Conservation (phyloP, 2,797 vertebrate species). For the Furcifer pardalis region DNA sequence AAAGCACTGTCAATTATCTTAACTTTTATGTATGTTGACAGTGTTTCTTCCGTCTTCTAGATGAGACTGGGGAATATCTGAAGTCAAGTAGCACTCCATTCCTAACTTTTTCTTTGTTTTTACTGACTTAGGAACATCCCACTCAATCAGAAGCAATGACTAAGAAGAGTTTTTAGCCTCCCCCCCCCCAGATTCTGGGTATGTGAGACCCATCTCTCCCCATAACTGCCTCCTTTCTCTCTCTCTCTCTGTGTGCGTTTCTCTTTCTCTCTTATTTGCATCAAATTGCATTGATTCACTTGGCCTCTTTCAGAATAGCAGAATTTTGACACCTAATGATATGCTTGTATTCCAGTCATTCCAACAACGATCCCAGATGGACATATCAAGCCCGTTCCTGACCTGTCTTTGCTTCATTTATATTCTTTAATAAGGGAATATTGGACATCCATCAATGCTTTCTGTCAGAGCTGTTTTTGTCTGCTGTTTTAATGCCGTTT, state of each 20-base stretch:
- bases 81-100: background rate
- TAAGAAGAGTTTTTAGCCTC: background rate
- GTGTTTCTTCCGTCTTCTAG: constrained; percentile 3
- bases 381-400: constrained; percentile 45
- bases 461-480: constrained; percentile 58
- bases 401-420: constrained; percentile 61
- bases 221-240: background rate
- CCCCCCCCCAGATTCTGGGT: constrained; percentile 12
- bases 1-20: background rate
- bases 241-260: too few species aligned
- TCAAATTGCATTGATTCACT: constrained; percentile 50
- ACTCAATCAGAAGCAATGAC: background rate
- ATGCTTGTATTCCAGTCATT: constrained; percentile 54
- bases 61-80: background rate
- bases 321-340: constrained; percentile 55
- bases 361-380: constrained; percentile 55
- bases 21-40: background rate
- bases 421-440: constrained; percentile 71
- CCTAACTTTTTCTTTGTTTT: background rate
- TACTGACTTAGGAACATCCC: background rate
- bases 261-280: background rate
- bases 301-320: constrained; percentile 60
- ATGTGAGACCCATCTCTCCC: constrained; percentile 48
- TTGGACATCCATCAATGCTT: constrained; percentile 54
- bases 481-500: constrained; percentile 52